These are phyloP conservation scores for Limnodromus scolopaceus DNA, from an alignment of 2,797 vertebrate genomes.

Conservation along the genomic window DNA sequence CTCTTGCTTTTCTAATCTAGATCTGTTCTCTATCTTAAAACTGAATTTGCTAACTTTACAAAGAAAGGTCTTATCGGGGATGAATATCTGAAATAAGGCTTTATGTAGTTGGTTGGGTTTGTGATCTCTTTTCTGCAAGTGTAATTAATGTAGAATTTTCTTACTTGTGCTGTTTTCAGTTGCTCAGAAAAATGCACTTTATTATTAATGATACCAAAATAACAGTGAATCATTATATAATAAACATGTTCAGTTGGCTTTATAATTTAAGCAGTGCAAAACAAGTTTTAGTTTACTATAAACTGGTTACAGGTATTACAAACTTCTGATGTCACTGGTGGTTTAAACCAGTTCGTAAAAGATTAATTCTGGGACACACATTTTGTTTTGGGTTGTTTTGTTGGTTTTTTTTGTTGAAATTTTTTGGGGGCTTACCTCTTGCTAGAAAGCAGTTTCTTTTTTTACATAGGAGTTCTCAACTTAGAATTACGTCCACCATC, in stretches of 20 bases:
- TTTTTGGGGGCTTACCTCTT: not conserved
- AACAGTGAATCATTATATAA: not conserved
- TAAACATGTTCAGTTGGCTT: not conserved
- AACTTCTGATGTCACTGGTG: not conserved
- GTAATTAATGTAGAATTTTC: not conserved
- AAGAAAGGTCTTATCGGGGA: not conserved
- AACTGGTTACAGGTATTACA: not conserved
- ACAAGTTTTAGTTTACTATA: not conserved
- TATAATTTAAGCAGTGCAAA: not conserved
- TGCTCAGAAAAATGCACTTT: not conserved
- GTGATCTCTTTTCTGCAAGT: not conserved
- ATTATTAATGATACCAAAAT: not conserved
- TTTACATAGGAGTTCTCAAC: not conserved
- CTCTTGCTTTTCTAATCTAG: not conserved
- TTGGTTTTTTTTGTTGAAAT: not conserved
- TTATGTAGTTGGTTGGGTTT: not conserved
- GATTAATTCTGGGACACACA: not conserved
- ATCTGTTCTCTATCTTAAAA: not conserved
- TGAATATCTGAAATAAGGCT: not conserved
- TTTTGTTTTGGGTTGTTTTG: fast-evolving
- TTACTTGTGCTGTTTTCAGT: not conserved
- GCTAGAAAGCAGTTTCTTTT: not conserved
- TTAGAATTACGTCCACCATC: not conserved
- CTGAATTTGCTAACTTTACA: not conserved
- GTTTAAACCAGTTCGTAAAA: not conserved